Conservation (phyloP, 2,888 invertebrate species). For the Chouioia cunea region DNA sequence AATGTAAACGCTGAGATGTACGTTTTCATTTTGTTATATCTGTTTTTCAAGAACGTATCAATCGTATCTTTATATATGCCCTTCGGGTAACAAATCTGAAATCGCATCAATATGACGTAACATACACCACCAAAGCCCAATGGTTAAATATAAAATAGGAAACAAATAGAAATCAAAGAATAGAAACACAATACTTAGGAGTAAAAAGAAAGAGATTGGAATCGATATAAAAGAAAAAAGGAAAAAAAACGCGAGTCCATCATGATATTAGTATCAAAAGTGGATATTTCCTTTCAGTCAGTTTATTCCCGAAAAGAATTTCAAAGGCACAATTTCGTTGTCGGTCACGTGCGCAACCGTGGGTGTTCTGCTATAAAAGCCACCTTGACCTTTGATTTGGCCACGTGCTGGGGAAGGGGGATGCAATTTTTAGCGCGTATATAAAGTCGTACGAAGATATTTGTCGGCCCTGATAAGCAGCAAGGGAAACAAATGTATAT, state of each 20-base stretch:
- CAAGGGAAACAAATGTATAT: too few relatives aligned
- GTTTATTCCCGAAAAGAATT: slow-evolving; percentile 35
- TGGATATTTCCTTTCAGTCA: slow-evolving; percentile 19
- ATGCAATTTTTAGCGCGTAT: slow-evolving; percentile 27
- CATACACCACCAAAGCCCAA: background rate
- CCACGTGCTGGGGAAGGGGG: background rate
- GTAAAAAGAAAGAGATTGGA: background rate
- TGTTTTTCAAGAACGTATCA: too few relatives aligned
- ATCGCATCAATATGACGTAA: background rate
- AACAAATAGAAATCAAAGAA: slow-evolving; percentile 17
- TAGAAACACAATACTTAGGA: background rate
- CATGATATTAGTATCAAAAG: slow-evolving; percentile 5
- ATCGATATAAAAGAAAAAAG: background rate
- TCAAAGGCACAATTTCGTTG: slow-evolving; percentile 26
- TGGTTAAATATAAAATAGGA: background rate
- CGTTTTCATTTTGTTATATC: too few relatives aligned
- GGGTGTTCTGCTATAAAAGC: slow-evolving; percentile 15
- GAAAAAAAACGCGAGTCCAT: background rate
- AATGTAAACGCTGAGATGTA: too few relatives aligned
- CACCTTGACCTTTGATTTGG: slow-evolving; percentile 25
- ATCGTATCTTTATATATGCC: too few relatives aligned
- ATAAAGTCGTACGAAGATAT: slow-evolving; percentile 19
- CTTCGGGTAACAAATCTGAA: background rate
- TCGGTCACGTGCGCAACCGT: slow-evolving; percentile 8
- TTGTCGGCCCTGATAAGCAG: slow-evolving; percentile 29